Conservation (phyloP, 2,113 vertebrate species). For the Tinamus guttatus region DNA sequence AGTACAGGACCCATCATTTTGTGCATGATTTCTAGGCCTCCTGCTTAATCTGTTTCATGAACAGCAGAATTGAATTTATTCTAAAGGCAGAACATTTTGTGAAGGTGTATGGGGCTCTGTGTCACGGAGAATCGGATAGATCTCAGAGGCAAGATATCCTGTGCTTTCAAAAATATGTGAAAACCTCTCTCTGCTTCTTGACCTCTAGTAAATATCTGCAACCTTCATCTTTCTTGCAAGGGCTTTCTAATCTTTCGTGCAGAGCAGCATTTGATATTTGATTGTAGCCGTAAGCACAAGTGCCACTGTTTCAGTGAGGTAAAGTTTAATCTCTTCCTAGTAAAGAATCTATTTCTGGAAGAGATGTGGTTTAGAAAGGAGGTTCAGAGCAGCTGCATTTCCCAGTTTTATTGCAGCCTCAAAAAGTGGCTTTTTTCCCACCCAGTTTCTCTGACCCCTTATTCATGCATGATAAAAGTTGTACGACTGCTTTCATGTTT, state of each 20-base stretch:
- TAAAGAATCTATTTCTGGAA: neutral
- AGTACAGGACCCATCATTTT: neutral
- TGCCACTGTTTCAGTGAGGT: neutral
- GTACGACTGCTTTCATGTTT: rapidly evolving
- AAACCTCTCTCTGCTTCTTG: neutral
- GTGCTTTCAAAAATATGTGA: neutral
- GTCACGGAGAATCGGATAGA: neutral
- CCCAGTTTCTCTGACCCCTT: neutral
- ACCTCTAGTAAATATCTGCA: neutral
- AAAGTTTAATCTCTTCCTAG: neutral
- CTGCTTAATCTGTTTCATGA: neutral
- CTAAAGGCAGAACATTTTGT: neutral
- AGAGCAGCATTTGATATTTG: neutral
- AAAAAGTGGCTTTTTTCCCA: neutral
- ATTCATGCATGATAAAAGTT: neutral
- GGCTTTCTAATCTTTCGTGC: neutral
- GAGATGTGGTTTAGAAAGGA: neutral
- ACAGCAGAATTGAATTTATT: neutral
- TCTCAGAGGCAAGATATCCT: neutral
- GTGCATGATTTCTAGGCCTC: neutral
- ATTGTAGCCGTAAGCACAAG: neutral
- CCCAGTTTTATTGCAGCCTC: neutral
- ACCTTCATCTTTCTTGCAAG: neutral
- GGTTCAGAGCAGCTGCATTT: neutral
- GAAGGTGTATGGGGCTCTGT: neutral